Percentiles rank a stretch among this genome's conserved stretches.
Conservation (phyloP, 2,888 invertebrate species). For the Iselma pallidipennis region DNA sequence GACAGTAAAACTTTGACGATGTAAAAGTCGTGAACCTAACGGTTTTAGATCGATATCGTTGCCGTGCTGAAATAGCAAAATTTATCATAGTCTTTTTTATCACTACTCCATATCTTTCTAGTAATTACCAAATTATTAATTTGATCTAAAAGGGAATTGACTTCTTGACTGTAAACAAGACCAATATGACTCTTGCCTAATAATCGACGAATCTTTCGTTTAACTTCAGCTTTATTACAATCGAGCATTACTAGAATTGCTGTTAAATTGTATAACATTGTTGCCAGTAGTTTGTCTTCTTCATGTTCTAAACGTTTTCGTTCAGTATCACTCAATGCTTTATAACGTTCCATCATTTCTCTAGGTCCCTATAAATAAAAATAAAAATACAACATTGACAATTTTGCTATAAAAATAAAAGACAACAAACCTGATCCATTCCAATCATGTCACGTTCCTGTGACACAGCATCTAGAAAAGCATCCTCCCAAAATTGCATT, state of each 20-base stretch:
- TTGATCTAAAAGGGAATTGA: conserved; percentile 94
- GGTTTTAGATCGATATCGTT: conserved; percentile 98
- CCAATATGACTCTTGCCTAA: conserved; percentile 99
- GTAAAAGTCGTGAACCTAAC: conserved; percentile 90
- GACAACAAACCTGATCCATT: conserved; percentile 82
- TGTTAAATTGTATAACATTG: conserved; percentile 94
- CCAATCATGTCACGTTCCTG: conserved; percentile 99
- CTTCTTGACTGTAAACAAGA: conserved; percentile 94
- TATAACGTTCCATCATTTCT: conserved; percentile 99
- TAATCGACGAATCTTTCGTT: conserved; percentile 85
- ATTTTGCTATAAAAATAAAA: not conserved
- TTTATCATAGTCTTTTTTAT: no score
- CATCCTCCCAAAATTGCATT: conserved; percentile 99
- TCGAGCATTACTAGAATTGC: conserved; percentile 94
- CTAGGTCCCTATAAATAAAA: conserved; percentile 71
- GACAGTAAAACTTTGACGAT: conserved; percentile 97
- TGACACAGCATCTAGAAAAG: conserved; percentile 95
- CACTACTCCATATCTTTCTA: no score
- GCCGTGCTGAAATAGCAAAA: conserved; percentile 72
- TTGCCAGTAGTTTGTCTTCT: conserved; percentile 93
- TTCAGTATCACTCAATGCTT: conserved; percentile 88
- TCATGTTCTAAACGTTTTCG: conserved; percentile 95
- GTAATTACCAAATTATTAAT: conserved; percentile 87
- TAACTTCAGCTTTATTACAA: conserved; percentile 80
- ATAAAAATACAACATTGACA: not conserved